phyloP scores from a whole-genome alignment of 2,888 invertebrate species.

The Bugula neritina region DNA sequence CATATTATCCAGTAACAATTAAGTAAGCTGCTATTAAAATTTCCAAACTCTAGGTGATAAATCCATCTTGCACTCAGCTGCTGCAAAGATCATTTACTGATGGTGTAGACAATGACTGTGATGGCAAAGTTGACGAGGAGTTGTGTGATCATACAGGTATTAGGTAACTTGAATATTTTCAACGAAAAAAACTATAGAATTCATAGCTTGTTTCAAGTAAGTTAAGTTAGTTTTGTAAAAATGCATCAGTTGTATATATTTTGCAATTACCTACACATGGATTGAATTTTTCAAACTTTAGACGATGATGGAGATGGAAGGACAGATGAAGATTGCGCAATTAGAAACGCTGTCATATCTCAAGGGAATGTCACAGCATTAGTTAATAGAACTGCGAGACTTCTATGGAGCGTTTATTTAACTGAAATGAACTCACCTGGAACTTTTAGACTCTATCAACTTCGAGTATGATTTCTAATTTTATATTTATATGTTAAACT shows the following conservation, averaged over 20 bases:
- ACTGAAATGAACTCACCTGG: background rate
- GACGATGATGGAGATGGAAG: constrained; percentile 15
- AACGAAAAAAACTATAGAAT: too few relatives aligned
- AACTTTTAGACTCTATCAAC: background rate
- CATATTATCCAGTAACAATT: too few relatives aligned
- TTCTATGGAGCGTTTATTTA: background rate
- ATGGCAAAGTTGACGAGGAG: constrained; percentile 23
- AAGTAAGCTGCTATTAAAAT: too few relatives aligned
- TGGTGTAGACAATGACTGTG: constrained; percentile 25
- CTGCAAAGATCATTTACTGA: background rate
- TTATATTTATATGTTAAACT: too few relatives aligned
- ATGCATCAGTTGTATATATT: too few relatives aligned
- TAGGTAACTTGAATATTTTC: too few relatives aligned
- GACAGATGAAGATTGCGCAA: constrained; percentile 19
- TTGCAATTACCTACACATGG: too few relatives aligned
- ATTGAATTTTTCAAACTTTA: background rate
- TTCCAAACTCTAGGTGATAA: too few relatives aligned
- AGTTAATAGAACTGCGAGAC: background rate
- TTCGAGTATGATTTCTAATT: constrained; percentile 2
- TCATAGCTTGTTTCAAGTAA: too few relatives aligned
- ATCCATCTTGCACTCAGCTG: constrained; percentile 20
- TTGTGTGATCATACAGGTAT: constrained; percentile 1
- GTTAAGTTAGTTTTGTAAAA: too few relatives aligned
- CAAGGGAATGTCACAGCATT: background rate
- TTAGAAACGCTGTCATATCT: background rate